Base-by-base conservation (phyloP, 2,888 invertebrate genomes). In the Aphodius sticticus region DNA sequence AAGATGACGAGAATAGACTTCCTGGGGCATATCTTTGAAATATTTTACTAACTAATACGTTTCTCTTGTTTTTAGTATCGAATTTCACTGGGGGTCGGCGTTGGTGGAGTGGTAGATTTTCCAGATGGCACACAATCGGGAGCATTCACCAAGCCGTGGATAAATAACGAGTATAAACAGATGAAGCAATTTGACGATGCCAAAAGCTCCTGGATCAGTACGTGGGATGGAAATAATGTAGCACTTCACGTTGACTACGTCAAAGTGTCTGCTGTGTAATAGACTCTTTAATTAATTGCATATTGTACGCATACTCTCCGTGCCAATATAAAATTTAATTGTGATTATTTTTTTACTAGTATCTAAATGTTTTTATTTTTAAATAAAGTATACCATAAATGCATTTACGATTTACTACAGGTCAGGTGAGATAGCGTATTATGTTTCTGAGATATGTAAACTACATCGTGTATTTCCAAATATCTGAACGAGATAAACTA, bases 101-200 rank as follows among this genome's bases (percentile, higher is more conserved):
- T 92, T 3, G 95, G 95, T 15, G 94, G 95, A 15, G 87, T 92
- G 35, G 90, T 91, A 0, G 92, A 93, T 86, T 95, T 95, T 87
- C 92, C 92, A 0, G 93, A 95, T 84, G 88, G 87, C 15, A 86
- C 87, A n/a, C 85, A 85, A 79, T 90, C 91, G 53, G 85, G 86
- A 6, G 16, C 26, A 7, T 85, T 86, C 6, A 83, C 86, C 0
- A 95, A 95, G 85, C 95, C 95, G 6, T 95, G 95, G 95, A 90
- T 84, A 78, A 94, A 94, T 85, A 85, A 85, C 2, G 91, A 90
- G 89, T 91, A 6, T n/a, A 92, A 92, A 85, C 92, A 92, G 16
- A 90, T 91, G 84, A 88, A 92, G 9, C 88, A 90, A 70, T 95
- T 95, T 89, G 94, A 93, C 92, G 88, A 90, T 36, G 90, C 91